These are phyloP conservation scores for Philopotamus ludificatus DNA, from an alignment of 1,140 invertebrate species.

Conservation along the genomic window DNA sequence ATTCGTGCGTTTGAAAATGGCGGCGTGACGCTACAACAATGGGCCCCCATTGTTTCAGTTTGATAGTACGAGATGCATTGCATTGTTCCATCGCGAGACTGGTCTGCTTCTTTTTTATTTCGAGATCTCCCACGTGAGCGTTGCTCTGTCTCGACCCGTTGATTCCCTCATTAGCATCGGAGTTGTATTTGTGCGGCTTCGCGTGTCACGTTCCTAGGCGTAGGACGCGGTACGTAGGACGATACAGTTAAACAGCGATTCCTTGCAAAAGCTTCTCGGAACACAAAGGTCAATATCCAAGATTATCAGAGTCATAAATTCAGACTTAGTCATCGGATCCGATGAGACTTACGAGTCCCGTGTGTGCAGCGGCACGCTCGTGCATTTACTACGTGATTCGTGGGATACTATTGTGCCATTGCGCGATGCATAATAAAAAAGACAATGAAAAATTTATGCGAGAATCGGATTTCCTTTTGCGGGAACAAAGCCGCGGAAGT, in stretches of 20 bases:
- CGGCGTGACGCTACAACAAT: constrained; percentile 12
- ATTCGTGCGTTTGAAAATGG: background rate
- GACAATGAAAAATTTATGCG: background rate
- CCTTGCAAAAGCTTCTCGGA: too few species aligned
- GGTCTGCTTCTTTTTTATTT: background rate
- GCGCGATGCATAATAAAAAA: too few species aligned
- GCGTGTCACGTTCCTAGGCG: background rate
- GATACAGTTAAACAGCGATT: background rate
- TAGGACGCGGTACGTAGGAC: background rate
- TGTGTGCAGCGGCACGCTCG: too few species aligned
- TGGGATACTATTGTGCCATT: too few species aligned
- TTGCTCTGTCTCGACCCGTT: constrained; percentile 16
- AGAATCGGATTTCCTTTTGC: constrained; percentile 4
- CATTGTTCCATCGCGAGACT: constrained; percentile 3
- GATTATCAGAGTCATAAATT: too few species aligned
- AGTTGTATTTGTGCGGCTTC: constrained; percentile 10
- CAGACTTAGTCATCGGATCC: too few species aligned
- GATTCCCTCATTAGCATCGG: constrained; percentile 25
- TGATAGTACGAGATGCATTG: constrained; percentile 10
- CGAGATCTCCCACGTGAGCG: constrained; percentile 1
- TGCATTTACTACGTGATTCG: too few species aligned
- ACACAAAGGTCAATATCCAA: too few species aligned
- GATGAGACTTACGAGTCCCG: too few species aligned
- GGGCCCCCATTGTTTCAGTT: constrained; percentile 9
- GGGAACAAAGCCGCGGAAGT: too few species aligned